These are phyloP conservation scores for Odontamblyopus rebecca DNA, from an alignment of 2,797 vertebrate genomes.

Conservation along the genomic window DNA sequence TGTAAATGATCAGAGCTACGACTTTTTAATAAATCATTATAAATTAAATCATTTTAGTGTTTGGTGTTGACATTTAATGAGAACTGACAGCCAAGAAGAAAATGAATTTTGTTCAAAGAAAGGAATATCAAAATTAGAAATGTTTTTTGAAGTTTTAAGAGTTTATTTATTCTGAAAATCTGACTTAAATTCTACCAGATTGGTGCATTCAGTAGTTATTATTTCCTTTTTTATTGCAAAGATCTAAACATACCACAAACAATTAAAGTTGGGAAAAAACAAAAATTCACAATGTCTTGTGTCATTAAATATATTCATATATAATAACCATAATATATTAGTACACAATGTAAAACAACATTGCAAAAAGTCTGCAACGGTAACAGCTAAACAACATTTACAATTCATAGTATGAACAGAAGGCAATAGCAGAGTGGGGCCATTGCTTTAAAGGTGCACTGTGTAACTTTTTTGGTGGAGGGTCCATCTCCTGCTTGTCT, in stretches of 20 bases:
- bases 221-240: slow-evolving; percentile 85
- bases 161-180: slow-evolving; percentile 93
- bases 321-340: slow-evolving; percentile 99
- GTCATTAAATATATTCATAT: slow-evolving; percentile 99
- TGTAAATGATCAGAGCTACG: slow-evolving; percentile 62
- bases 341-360: slow-evolving; percentile 95
- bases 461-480: no score
- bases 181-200: slow-evolving; percentile 91
- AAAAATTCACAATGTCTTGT: slow-evolving; percentile 93
- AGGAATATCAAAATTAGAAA: background rate
- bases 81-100: background rate
- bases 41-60: background rate
- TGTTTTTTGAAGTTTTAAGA: slow-evolving; percentile 79
- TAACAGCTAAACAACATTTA: slow-evolving; percentile 95
- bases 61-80: background rate
- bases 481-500: no score
- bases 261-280: slow-evolving; percentile 53
- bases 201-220: slow-evolving; percentile 90
- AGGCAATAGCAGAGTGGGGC: slow-evolving; percentile 57
- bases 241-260: slow-evolving; percentile 82
- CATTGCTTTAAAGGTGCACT: slow-evolving; percentile 39
- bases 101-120: background rate
- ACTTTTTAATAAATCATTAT: slow-evolving; percentile 70
- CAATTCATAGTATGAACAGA: slow-evolving; percentile 92
- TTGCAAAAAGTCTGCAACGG: slow-evolving; percentile 84